Base-by-base conservation (phyloP, 1,140 invertebrate genomes). In the Caenorhabditis tropicalis region DNA sequence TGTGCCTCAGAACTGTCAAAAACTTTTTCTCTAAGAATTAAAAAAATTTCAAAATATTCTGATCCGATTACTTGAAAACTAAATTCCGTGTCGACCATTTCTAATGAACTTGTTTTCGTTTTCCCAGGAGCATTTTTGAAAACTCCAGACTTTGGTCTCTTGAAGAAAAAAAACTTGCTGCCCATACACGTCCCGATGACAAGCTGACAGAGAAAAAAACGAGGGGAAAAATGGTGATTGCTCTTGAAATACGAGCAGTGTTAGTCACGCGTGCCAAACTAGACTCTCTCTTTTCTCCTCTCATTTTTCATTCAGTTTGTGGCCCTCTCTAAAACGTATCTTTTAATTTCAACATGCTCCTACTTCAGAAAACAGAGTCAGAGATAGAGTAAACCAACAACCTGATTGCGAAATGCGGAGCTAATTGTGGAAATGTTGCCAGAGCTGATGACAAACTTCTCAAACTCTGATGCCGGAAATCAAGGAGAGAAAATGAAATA, bases 241-340 rank as follows among this genome's bases (percentile, higher is more conserved):
- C 65, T 74, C n/a, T 74, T 74, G 65, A 74, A 74, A 74, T 74
- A 74, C 65, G 65, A 74, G 65, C 65, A 74, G 36, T 74, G 65
- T 74, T 74, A 74, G 65, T 74, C 65, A 74, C 36, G 65, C 65
- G 65, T 74, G 65, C 65, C 65, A 74, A 74, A 74, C 65, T 74
- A 43, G 65, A 74, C 65, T 74, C 65, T 74, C 65, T 74, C 65
- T n/a, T 43, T 31, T 74, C 21, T 65, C 36, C n/a, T 74, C n/a
- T 16, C 36, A 33, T 24, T 24, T n/a, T 74, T 74, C 29, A 33
- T 74, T 74, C 36, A 16, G 29, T 74, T 74, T 74, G 36, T 24
- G 33, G 3, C 43, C 19, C 65, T 74, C 65, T 74, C 65, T n/a
- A 43, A 74, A 74, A 43, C 29, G 65, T 74, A 74, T 74, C 65